Evolutionary conservation across 2,113 vertebrate species (phyloP).

Genomic region (Globicephala melas): DNA sequence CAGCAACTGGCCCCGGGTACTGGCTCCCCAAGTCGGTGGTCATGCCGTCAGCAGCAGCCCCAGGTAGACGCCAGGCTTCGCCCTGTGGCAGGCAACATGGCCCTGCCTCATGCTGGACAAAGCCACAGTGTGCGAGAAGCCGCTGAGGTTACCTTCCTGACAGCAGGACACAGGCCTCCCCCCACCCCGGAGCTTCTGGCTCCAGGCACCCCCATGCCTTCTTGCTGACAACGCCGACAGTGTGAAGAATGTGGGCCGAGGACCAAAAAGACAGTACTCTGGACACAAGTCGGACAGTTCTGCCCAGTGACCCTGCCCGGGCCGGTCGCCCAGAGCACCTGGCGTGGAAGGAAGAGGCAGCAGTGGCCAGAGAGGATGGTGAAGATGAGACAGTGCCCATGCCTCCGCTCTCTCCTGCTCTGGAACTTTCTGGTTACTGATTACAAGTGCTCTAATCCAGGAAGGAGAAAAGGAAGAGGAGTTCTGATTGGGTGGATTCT

Average conservation of each 20-base stretch:
- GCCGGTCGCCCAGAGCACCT: background rate
- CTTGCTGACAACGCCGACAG: background rate
- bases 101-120: background rate
- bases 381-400: background rate
- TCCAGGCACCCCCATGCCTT: background rate
- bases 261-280: background rate
- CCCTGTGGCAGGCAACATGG: accelerated
- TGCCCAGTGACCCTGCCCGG: background rate
- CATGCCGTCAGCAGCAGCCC: background rate
- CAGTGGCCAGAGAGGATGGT: too few species aligned
- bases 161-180: background rate
- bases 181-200: background rate
- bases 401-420: background rate
- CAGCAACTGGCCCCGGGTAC: background rate
- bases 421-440: constrained; percentile 31
- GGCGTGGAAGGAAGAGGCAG: background rate
- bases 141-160: background rate
- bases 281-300: background rate
- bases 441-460: background rate
- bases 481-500: background rate
- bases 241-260: accelerated
- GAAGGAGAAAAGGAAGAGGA: background rate
- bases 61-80: accelerated
- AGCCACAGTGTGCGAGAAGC: background rate
- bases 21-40: accelerated